Base-by-base conservation (phyloP, 1,140 invertebrate genomes). In the Ips typographus region DNA sequence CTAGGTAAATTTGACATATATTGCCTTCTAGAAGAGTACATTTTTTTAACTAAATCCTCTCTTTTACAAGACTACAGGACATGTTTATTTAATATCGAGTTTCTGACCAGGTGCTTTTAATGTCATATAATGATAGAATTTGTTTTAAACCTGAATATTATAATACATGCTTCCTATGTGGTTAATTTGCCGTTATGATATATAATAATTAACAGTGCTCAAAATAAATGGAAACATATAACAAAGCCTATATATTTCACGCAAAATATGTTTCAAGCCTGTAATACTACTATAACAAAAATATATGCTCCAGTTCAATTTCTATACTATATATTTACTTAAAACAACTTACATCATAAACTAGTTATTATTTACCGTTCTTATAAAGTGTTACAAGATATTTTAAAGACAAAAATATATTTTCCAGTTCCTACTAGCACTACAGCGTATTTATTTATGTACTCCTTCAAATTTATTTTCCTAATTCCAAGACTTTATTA, bases 401-500 rank as follows among this genome's bases (percentile, higher is more conserved):
- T 68, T 68, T 68, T 68, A 22, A 68, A 56, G 39, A 63, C 53
- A 40, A 39, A 61, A 68, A 68, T 68, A 68, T 63, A 68, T 68
- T 68, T 68, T 68, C 58, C 60, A 68, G 66, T 68, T 68, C 66
- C 66, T 68, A 68, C 56, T 22, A 22, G 22, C 22, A 22, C 22
- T 22, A 22, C 22, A 22, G 22, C 22, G 22, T 22, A 0, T 22
- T 22, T 22, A 22, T 22, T 22, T 22, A 22, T 22, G 22, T 22
- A 22, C 22, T 22, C 22, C 22, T 22, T 22, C 22, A 22, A 22
- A 22, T 22, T 22, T 22, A 22, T 22, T 22, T 22, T 22, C 22
- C 22, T 22, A 22, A 22, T 22, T 22, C 22, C 22, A 22, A 22
- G 22, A 22, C 22, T 22, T 22, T 22, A 22, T 22, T 0, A 22